Conservation (phyloP, 2,797 vertebrate genomes). For the Molossus molossus region DNA sequence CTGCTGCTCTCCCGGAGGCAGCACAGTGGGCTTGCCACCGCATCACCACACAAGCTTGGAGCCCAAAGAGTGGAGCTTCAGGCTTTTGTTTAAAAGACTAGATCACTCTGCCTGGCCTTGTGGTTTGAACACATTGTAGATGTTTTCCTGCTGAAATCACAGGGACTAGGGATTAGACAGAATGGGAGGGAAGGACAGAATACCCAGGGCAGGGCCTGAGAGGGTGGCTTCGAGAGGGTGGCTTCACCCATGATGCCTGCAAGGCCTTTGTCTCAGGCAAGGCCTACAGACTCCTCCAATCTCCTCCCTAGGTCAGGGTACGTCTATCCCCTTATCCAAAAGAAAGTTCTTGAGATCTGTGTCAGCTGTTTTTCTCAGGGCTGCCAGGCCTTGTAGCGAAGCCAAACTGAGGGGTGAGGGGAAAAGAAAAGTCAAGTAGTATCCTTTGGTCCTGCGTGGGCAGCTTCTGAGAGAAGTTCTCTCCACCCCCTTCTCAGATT, state of each 20-base stretch:
- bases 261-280: constrained; percentile 22
- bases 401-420: not conserved
- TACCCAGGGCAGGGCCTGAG: not conserved
- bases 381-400: not conserved
- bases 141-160: constrained; percentile 71
- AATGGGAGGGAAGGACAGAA: not conserved
- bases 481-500: not conserved
- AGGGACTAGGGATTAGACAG: not conserved
- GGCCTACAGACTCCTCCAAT: not conserved
- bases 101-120: not conserved
- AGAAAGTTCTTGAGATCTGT: constrained; percentile 35
- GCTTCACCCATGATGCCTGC: not conserved
- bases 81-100: constrained; percentile 35
- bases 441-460: not conserved
- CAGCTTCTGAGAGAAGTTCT: constrained; percentile 24
- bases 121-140: constrained; percentile 47
- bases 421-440: constrained; percentile 18
- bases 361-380: not conserved
- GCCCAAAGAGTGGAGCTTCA: not conserved
- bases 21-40: not conserved
- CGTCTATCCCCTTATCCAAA: not conserved
- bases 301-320: not conserved
- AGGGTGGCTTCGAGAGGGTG: not conserved
- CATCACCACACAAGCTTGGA: not conserved
- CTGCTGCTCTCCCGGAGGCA: not conserved